Evolutionary conservation across 1,140 invertebrate species (phyloP), one percentile per base, ranked within the genome.

Genomic region (Pinna nobilis): DNA sequence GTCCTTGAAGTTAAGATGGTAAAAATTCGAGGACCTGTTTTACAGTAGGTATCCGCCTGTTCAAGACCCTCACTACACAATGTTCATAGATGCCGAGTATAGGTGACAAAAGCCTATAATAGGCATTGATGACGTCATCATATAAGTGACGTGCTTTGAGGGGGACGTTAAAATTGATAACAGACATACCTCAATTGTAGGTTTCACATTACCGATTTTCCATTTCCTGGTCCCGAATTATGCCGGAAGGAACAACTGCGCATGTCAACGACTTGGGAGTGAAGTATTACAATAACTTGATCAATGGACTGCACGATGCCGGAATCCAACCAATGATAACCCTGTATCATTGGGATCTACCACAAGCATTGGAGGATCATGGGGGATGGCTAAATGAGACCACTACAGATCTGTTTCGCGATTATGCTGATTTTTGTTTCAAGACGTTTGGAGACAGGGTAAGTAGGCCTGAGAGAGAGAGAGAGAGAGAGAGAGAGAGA

Each of bases 321-420:
- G 67, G 70, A 11, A 84, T 88, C 47, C 53, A 74, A 32, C 87
- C 87, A 9, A 81, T 86, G 89, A 92, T 94, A 13, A 92, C 87
- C 9, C 70, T 91, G 23, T 91, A 89, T 77, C 91, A 91, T 80
- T 91, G 89, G 88, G 90, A 91, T 69, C 77, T 89, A 55, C 88
- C 90, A 6, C 87, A 87, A 64, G 75, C 78, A 15, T 80, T 91
- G 2, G 71, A 90, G 59, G 81, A 88, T 37, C 49, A 69, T 32
- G 90, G 86, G 28, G 91, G 91, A 1, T 92, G 92, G 90, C 74
- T 89, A 0, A 92, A 92, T 76, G 82, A 88, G 3, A 59, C 87
- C 3, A 89, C 91, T 18, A 80, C 85, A 0, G 88, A 91, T 23
- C 90, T 90, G 68, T 93, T 93, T 76, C 80, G 85, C n/a, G 82